Conservation (phyloP, 2,888 invertebrate species). For the Drosophila sordidula region DNA sequence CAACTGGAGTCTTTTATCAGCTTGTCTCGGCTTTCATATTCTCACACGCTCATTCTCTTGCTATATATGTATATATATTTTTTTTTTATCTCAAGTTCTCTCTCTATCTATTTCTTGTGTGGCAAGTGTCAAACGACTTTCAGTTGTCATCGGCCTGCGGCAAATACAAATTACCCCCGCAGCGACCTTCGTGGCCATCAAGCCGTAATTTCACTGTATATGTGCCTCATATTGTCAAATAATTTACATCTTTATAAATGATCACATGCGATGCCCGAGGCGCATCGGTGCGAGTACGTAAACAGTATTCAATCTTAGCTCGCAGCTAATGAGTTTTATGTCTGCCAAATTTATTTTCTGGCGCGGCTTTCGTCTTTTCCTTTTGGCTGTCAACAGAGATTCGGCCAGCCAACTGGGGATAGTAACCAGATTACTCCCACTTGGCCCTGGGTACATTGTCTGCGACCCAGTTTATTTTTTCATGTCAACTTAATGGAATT, state of each 20-base stretch:
- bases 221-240: constrained; percentile 20
- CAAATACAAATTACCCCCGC: constrained; percentile 56
- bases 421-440: constrained; percentile 52
- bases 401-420: constrained; percentile 52
- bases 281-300: constrained; percentile 1
- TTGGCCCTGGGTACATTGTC: constrained; percentile 20
- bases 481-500: constrained; percentile 71
- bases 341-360: constrained; percentile 30
- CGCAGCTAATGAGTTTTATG: constrained; percentile 40
- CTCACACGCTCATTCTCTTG: constrained; percentile 3
- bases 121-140: constrained; percentile 52
- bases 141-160: constrained; percentile 27
- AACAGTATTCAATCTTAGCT: constrained; percentile 33
- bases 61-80: neutral
- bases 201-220: neutral
- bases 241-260: constrained; percentile 44
- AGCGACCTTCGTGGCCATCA: constrained; percentile 7
- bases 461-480: constrained; percentile 29
- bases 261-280: constrained; percentile 36
- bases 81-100: constrained; percentile 9
- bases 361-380: constrained; percentile 1
- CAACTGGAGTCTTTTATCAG: constrained; percentile 60
- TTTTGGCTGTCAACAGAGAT: constrained; percentile 64
- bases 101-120: constrained; percentile 14
- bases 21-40: constrained; percentile 26